phyloP scores from a whole-genome alignment of 64 coral and sea anemone species.

The Montipora sp. region DNA sequence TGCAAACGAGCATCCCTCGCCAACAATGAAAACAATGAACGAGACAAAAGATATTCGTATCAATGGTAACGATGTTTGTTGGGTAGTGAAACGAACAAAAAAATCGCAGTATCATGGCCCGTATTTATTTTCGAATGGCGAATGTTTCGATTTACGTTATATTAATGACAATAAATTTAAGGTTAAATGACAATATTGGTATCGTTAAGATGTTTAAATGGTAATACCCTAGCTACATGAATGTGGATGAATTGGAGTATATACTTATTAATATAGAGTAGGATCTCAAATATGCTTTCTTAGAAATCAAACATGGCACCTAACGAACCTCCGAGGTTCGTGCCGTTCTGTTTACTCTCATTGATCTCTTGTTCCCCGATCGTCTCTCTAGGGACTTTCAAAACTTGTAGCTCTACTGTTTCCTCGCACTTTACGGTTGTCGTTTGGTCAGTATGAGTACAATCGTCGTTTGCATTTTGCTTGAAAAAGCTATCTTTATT shows the following conservation, averaged over 20 bases:
- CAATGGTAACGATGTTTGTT: too few species aligned
- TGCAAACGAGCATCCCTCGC: too few species aligned
- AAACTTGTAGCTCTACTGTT: not conserved
- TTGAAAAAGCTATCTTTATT: not conserved
- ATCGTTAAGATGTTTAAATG: not conserved
- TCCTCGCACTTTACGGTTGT: not conserved
- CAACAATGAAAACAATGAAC: too few species aligned
- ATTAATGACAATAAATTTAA: not conserved
- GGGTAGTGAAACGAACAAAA: too few species aligned
- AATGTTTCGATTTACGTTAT: not conserved
- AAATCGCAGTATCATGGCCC: not conserved
- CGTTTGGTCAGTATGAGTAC: not conserved
- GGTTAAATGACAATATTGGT: not conserved
- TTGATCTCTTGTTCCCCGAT: not conserved
- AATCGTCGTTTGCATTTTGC: not conserved
- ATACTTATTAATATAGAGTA: not conserved
- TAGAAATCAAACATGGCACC: constrained; percentile 40
- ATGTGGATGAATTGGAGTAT: not conserved
- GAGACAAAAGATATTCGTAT: too few species aligned
- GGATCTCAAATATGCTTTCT: not conserved
- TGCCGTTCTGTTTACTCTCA: not conserved
- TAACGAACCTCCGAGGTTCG: constrained; percentile 9
- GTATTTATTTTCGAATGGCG: not conserved
- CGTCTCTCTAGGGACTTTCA: not conserved
- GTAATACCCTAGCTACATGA: not conserved